Evolutionary conservation across 2,113 vertebrate genomes (phyloP).

Genomic region (Motacilla alba): DNA sequence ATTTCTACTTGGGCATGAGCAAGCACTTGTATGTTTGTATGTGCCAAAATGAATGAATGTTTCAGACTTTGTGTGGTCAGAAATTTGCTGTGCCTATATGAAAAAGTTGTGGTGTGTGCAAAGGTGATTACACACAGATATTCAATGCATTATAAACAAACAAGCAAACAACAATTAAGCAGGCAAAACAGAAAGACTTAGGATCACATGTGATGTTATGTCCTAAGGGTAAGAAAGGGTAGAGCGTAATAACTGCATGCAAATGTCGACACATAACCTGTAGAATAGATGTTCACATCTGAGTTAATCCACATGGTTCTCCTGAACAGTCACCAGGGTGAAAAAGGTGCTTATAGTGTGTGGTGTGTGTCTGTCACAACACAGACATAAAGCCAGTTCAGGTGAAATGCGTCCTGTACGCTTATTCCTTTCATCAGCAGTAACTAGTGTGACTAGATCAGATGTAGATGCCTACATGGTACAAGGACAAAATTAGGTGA

Average conservation of each 20-base stretch:
- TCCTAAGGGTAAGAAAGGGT: background rate
- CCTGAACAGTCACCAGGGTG: background rate
- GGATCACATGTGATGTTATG: background rate
- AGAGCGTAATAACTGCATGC: background rate
- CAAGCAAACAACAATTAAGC: background rate
- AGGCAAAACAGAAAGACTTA: background rate
- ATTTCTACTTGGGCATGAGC: background rate
- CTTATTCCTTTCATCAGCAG: background rate
- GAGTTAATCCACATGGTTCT: background rate
- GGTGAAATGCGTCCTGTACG: background rate
- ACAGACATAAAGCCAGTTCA: background rate
- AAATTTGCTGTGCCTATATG: background rate
- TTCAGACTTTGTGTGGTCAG: background rate
- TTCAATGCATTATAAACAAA: background rate
- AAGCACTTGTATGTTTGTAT: background rate
- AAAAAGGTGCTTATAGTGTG: background rate
- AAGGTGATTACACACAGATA: background rate
- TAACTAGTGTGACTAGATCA: background rate
- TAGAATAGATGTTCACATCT: background rate
- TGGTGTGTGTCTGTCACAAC: background rate
- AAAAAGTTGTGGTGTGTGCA: background rate
- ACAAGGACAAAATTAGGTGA: background rate
- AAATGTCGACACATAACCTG: background rate
- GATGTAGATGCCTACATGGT: background rate
- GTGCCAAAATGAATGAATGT: background rate